These are phyloP conservation scores for Cepaea nemoralis DNA, from an alignment of 1,140 invertebrate species.

Conservation along the genomic window DNA sequence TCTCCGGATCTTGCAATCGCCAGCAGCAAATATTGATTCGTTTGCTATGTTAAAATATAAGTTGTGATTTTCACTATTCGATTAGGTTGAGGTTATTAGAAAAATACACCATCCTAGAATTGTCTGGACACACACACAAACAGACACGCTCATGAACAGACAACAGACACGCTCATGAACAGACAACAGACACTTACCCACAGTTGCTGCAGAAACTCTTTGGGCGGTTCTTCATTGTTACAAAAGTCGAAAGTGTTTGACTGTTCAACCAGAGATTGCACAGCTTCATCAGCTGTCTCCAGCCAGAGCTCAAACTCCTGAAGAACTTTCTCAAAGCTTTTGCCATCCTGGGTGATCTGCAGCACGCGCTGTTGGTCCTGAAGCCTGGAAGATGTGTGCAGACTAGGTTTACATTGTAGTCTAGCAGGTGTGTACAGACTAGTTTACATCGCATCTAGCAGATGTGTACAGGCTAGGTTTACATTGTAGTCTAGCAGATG, in stretches of 20 bases:
- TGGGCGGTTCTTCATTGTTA: constrained; percentile 70
- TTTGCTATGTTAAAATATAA: too few relatives aligned
- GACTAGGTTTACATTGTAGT: too few relatives aligned
- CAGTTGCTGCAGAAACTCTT: constrained; percentile 73
- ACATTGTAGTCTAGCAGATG: too few relatives aligned
- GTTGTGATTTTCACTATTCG: too few relatives aligned
- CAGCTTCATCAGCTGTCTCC: constrained; percentile 88
- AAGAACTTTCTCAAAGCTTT: constrained; percentile 90
- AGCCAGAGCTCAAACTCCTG: constrained; percentile 93
- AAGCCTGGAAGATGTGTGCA: constrained; percentile 77
- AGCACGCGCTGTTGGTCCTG: constrained; percentile 88
- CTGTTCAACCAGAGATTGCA: constrained; percentile 86
- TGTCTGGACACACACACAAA: too few relatives aligned
- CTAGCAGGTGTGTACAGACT: too few relatives aligned
- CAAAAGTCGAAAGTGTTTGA: constrained; percentile 75
- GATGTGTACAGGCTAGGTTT: not conserved
- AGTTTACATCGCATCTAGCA: not conserved
- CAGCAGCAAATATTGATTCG: too few relatives aligned
- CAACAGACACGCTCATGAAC: too few relatives aligned
- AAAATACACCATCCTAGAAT: too few relatives aligned
- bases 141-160: too few relatives aligned
- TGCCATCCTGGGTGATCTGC: constrained; percentile 87
- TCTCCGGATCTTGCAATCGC: too few relatives aligned
- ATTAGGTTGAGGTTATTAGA: too few relatives aligned
- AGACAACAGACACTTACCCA: constrained; percentile 74